Conservation (phyloP, 2,888 invertebrate species). For the Harpalus rufipes region DNA sequence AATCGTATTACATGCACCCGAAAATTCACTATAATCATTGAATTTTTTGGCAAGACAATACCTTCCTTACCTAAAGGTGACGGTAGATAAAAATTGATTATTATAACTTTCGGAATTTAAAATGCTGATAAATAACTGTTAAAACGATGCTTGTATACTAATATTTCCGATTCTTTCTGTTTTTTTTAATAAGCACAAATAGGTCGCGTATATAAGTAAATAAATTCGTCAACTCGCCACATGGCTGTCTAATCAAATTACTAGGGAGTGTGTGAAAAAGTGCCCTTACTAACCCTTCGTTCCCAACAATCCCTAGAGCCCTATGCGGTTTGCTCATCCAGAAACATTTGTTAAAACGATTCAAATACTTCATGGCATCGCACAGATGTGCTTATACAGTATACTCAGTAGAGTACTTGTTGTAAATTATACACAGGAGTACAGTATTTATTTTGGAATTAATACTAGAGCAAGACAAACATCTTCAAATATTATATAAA, state of each 20-base stretch:
- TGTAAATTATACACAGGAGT: background rate
- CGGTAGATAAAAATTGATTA: too few species aligned
- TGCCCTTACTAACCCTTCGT: conserved; percentile 37
- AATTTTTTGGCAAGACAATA: too few species aligned
- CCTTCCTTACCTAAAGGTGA: too few species aligned
- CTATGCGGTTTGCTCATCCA: background rate
- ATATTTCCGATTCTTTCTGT: too few species aligned
- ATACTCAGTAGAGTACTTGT: background rate
- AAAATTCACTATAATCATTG: too few species aligned
- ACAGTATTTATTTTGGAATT: background rate
- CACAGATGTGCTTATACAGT: background rate
- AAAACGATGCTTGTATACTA: too few species aligned
- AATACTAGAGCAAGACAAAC: background rate
- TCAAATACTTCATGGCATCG: background rate
- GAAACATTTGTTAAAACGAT: conserved; percentile 49
- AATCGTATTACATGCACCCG: too few species aligned
- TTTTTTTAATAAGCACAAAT: too few species aligned
- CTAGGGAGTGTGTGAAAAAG: conserved; percentile 12
- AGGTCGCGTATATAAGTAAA: background rate
- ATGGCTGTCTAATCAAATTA: conserved; percentile 16
- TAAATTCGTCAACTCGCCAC: conserved; percentile 18
- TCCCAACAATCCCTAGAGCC: conserved; percentile 46
- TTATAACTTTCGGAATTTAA: too few species aligned
- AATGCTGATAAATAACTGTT: too few species aligned
- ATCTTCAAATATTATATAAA: background rate